Percentiles rank a stretch among this genome's conserved stretches.
phyloP scores from a whole-genome alignment of 2,888 invertebrate genomes.

The Ommatoiulus sabulosus region DNA sequence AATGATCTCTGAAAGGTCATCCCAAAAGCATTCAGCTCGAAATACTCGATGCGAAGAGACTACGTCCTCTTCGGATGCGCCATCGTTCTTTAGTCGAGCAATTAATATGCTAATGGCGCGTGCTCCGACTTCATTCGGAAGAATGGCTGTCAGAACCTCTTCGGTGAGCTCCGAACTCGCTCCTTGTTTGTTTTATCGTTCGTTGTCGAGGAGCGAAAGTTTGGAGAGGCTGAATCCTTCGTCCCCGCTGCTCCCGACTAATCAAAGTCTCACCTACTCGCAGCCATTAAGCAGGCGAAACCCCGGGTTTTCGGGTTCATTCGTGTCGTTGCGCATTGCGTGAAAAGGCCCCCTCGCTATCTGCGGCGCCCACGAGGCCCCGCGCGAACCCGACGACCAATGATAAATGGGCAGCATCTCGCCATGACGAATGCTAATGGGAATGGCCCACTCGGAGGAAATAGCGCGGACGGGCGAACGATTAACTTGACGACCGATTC shows the following conservation, averaged over 20 bases:
- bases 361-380: background rate
- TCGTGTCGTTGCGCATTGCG: background rate
- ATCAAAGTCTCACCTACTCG: constrained; percentile 25
- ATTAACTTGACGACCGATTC: constrained; percentile 43
- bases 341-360: constrained; percentile 10
- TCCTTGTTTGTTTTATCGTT: background rate
- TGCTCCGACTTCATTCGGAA: constrained; percentile 3
- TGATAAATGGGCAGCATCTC: constrained; percentile 15
- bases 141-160: constrained; percentile 46
- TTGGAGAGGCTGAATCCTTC: constrained; percentile 32
- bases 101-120: constrained; percentile 35
- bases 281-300: background rate
- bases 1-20: background rate
- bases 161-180: background rate
- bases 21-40: background rate
- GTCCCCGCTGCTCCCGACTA: background rate
- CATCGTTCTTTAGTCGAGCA: background rate
- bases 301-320: constrained; percentile 47
- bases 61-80: background rate
- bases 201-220: constrained; percentile 31
- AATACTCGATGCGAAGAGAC: background rate
- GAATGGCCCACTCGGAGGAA: constrained; percentile 22
- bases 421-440: constrained; percentile 32
- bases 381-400: background rate
- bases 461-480: constrained; percentile 32